Percentiles rank a stretch among this genome's conserved stretches.
Conservation (phyloP, 1,140 invertebrate genomes). For the Drosophila subpulchrella region DNA sequence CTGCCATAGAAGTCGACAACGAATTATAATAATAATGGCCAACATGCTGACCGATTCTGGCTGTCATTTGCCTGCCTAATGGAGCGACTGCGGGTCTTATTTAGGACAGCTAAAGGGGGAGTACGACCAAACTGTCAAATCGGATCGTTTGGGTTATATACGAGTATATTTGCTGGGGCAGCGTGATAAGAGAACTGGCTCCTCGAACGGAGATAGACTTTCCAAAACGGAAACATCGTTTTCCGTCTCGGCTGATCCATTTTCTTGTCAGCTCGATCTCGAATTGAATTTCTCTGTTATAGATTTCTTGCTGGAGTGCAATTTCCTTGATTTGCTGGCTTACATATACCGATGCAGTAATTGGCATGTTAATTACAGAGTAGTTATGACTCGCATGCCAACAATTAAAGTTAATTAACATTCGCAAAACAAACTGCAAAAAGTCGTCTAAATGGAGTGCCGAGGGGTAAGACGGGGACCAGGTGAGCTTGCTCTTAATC, state of each 20-base stretch:
- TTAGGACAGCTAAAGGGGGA: conserved; percentile 19
- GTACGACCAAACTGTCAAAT: conserved; percentile 17
- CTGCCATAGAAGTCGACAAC: conserved; percentile 18
- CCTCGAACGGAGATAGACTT: conserved; percentile 12
- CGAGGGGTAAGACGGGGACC: neutral
- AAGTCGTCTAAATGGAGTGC: conserved; percentile 18
- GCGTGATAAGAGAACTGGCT: conserved; percentile 33
- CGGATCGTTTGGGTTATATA: conserved; percentile 8
- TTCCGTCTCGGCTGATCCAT: conserved; percentile 24
- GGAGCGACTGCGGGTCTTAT: conserved; percentile 17
- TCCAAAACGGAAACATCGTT: conserved; percentile 6
- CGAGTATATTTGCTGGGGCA: conserved; percentile 6
- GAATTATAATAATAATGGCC: conserved; percentile 37
- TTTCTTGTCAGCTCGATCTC: conserved; percentile 25
- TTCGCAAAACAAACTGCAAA: conserved; percentile 47
- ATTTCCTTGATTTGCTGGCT: conserved; percentile 52
- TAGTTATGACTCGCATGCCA: conserved; percentile 74
- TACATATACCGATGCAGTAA: conserved; percentile 45
- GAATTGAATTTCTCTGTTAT: conserved; percentile 38
- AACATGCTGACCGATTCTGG: conserved; percentile 35
- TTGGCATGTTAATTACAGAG: conserved; percentile 76
- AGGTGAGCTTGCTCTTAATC: conserved; percentile 38
- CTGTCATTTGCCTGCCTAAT: conserved; percentile 45
- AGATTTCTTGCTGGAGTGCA: conserved; percentile 59
- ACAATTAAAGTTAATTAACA: conserved; percentile 82